phyloP scores from a whole-genome alignment of 2,888 invertebrate species.

The Microplitis deprimator region DNA sequence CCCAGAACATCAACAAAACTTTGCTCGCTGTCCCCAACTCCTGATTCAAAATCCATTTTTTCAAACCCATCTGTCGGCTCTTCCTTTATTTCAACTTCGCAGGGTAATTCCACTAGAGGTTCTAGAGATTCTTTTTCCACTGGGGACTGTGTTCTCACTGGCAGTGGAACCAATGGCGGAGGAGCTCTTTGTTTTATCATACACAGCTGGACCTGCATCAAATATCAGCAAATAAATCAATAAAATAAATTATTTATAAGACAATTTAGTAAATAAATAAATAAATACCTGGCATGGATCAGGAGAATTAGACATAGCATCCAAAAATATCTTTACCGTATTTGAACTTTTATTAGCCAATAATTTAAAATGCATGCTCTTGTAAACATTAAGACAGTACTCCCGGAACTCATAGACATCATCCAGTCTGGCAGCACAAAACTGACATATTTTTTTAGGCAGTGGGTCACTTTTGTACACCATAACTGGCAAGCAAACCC shows the following conservation, averaged over 20 bases:
- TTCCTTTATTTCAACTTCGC: slow-evolving; percentile 65
- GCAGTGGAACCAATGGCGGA: slow-evolving; percentile 63
- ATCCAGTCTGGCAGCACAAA: slow-evolving; percentile 63
- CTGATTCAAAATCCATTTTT: slow-evolving; percentile 28
- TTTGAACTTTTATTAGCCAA: slow-evolving; percentile 53
- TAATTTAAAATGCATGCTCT: slow-evolving; percentile 59
- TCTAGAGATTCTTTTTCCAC: slow-evolving; percentile 47
- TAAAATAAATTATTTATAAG: slow-evolving; percentile 4
- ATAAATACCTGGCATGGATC: slow-evolving; percentile 63
- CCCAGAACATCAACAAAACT: slow-evolving; percentile 39
- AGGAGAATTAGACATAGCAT: slow-evolving; percentile 64
- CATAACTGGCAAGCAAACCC: slow-evolving; percentile 62
- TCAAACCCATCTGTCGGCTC: slow-evolving; percentile 45
- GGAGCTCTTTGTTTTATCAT: slow-evolving; percentile 63
- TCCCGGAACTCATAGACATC: slow-evolving; percentile 64
- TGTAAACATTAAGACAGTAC: slow-evolving; percentile 61
- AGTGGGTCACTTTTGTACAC: slow-evolving; percentile 65
- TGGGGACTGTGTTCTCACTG: slow-evolving; percentile 49
- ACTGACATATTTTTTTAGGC: slow-evolving; percentile 66
- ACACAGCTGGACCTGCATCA: slow-evolving; percentile 60
- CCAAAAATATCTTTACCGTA: slow-evolving; percentile 60
- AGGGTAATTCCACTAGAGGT: slow-evolving; percentile 59
- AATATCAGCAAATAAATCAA: not conserved
- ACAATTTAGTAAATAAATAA: not conserved
- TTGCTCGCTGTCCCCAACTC: slow-evolving; percentile 31